Evolutionary conservation across 1,140 invertebrate species (phyloP).

Genomic region (Luehdorfia chinensis): DNA sequence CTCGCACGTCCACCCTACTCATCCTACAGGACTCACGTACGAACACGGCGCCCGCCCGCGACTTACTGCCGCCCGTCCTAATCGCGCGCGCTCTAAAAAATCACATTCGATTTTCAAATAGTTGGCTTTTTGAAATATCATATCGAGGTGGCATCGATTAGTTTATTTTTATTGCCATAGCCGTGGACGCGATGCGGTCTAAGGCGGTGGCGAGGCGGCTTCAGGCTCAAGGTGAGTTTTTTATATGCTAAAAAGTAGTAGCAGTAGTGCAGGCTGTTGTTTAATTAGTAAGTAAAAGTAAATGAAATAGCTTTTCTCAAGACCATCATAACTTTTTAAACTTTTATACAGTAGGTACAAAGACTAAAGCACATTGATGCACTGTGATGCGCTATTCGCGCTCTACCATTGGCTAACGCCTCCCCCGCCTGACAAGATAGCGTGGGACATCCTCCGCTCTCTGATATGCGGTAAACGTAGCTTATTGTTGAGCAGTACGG

Average conservation of each 20-base stretch:
- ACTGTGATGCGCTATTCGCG: slow-evolving; percentile 57
- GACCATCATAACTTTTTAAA: slow-evolving; percentile 1
- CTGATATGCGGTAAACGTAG: slow-evolving; percentile 21
- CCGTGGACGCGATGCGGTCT: slow-evolving; percentile 72
- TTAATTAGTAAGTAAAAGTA: background rate
- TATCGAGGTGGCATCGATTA: slow-evolving; percentile 54
- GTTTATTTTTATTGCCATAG: slow-evolving; percentile 38
- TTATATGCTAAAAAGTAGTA: too few species aligned
- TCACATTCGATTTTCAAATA: slow-evolving; percentile 43
- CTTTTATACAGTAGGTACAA: slow-evolving; percentile 56
- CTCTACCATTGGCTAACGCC: slow-evolving; percentile 55
- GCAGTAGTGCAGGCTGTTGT: too few species aligned
- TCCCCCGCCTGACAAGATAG: slow-evolving; percentile 75
- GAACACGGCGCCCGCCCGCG: slow-evolving; percentile 50
- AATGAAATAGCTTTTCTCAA: slow-evolving; percentile 1
- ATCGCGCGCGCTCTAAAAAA: slow-evolving; percentile 35
- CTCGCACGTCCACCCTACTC: slow-evolving; percentile 34
- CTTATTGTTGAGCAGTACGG: slow-evolving; percentile 26
- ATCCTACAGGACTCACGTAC: slow-evolving; percentile 45
- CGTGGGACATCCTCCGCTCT: slow-evolving; percentile 62
- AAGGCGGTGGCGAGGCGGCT: slow-evolving; percentile 78
- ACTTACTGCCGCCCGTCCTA: slow-evolving; percentile 37
- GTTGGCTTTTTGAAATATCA: slow-evolving; percentile 48
- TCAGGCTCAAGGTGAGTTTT: slow-evolving; percentile 67
- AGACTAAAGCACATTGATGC: slow-evolving; percentile 63